Evolutionary conservation across 2,888 invertebrate species (phyloP).

Genomic region (Heliconius charithonia): DNA sequence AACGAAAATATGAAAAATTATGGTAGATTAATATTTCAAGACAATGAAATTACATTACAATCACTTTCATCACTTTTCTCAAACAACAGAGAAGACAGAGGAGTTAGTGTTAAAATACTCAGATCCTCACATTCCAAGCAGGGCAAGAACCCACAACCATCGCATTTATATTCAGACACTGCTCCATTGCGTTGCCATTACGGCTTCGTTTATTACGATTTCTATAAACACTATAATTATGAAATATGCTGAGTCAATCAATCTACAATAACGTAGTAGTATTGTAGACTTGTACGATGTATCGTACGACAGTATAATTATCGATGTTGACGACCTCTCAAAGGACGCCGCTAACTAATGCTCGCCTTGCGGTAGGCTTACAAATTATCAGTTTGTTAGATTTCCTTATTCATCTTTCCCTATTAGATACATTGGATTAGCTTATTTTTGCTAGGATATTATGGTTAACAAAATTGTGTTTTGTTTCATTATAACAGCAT

Average conservation of each 20-base stretch:
- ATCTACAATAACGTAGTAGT: background rate
- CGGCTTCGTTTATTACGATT: background rate
- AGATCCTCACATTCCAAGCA: background rate
- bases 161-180: background rate
- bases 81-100: too few relatives aligned
- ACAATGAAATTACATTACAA: background rate
- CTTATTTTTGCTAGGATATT: background rate
- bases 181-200: background rate
- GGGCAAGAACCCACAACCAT: background rate
- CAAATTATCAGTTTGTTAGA: slow-evolving; percentile 18
- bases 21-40: background rate
- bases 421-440: slow-evolving; percentile 22
- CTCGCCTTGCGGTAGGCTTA: slow-evolving; percentile 8
- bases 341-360: slow-evolving; percentile 39
- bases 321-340: slow-evolving; percentile 39
- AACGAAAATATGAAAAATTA: too few relatives aligned
- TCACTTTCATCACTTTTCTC: too few relatives aligned
- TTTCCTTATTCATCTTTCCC: slow-evolving; percentile 23
- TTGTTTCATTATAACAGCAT: background rate
- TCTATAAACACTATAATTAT: slow-evolving; percentile 1
- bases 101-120: too few relatives aligned
- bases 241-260: slow-evolving; percentile 1
- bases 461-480: background rate
- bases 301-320: slow-evolving; percentile 39
- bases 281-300: background rate